phyloP scores from a whole-genome alignment of 1,140 invertebrate species.

The Odontomachus brunneus region DNA sequence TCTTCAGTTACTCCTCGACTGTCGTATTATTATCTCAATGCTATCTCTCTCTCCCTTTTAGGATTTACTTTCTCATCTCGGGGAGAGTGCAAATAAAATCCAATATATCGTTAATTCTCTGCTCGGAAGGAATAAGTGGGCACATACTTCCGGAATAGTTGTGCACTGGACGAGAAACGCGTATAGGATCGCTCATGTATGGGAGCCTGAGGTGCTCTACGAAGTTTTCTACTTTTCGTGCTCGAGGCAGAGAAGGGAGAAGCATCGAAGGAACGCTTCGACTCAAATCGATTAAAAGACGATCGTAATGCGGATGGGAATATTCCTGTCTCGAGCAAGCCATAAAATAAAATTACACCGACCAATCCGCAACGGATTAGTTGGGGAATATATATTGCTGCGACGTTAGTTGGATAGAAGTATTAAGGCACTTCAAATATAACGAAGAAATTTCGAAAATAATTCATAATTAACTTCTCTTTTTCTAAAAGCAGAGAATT shows the following conservation, averaged over 20 bases:
- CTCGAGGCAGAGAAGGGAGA: background rate
- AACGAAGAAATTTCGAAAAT: too few relatives aligned
- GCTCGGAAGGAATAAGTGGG: background rate
- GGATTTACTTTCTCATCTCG: conserved; percentile 9
- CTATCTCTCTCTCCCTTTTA: background rate
- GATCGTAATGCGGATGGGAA: background rate
- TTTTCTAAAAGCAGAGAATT: too few relatives aligned
- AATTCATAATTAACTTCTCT: too few relatives aligned
- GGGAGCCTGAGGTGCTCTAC: background rate
- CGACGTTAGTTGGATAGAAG: background rate
- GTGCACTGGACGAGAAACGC: background rate
- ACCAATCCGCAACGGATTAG: background rate
- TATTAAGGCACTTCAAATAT: too few relatives aligned
- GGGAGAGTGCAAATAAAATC: conserved; percentile 13
- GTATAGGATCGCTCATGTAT: background rate
- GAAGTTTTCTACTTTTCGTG: conserved; percentile 43
- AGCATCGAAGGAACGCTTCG: background rate
- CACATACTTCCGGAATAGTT: background rate
- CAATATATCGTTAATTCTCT: conserved; percentile 6
- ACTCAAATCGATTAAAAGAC: conserved; percentile 51
- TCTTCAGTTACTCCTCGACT: conserved; percentile 3
- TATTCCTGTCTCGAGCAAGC: background rate
- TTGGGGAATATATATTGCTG: conserved; percentile 2
- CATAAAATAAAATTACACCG: conserved; percentile 24
- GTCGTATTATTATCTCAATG: background rate